Conservation (phyloP, 2,113 vertebrate genomes). For the Symphodus melops region DNA sequence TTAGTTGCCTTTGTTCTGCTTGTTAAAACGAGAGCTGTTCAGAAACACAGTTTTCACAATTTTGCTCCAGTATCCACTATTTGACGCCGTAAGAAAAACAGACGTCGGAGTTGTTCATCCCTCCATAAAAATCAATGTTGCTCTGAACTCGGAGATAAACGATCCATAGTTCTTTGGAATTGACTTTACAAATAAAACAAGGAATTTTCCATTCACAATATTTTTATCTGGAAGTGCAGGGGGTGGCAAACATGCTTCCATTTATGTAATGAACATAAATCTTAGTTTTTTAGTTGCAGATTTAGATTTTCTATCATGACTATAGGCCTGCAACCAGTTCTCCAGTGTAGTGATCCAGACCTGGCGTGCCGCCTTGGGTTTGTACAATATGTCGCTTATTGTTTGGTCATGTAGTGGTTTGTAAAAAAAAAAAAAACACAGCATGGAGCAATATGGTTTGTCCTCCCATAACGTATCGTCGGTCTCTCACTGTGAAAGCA, state of each 20-base stretch:
- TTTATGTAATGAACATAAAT: constrained; percentile 31
- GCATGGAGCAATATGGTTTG: constrained; percentile 71
- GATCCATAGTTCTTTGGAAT: constrained; percentile 21
- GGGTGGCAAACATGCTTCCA: constrained; percentile 23
- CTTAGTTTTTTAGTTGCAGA: constrained; percentile 2
- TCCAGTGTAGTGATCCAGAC: constrained; percentile 17
- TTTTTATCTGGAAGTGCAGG: constrained; percentile 41
- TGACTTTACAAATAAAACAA: constrained; percentile 21
- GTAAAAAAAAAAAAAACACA: constrained; percentile 69
- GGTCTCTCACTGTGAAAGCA: constrained; percentile 66
- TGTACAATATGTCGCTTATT: constrained; percentile 53
- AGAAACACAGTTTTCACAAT: constrained; percentile 9
- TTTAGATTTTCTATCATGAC: constrained; percentile 21
- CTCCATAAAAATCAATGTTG: constrained; percentile 39
- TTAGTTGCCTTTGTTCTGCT: constrained; percentile 1
- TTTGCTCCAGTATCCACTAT: constrained; percentile 10
- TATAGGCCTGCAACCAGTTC: background rate
- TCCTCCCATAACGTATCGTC: constrained; percentile 73
- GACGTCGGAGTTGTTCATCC: constrained; percentile 23
- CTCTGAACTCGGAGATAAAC: constrained; percentile 68
- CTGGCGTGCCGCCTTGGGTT: constrained; percentile 41
- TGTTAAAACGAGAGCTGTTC: constrained; percentile 20
- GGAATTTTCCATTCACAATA: constrained; percentile 30
- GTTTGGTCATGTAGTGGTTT: constrained; percentile 68
- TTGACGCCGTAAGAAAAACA: constrained; percentile 18